Percentiles rank a stretch among this genome's conserved stretches.
phyloP scores from a whole-genome alignment of 2,888 invertebrate species.

The Tenthredo livida region DNA sequence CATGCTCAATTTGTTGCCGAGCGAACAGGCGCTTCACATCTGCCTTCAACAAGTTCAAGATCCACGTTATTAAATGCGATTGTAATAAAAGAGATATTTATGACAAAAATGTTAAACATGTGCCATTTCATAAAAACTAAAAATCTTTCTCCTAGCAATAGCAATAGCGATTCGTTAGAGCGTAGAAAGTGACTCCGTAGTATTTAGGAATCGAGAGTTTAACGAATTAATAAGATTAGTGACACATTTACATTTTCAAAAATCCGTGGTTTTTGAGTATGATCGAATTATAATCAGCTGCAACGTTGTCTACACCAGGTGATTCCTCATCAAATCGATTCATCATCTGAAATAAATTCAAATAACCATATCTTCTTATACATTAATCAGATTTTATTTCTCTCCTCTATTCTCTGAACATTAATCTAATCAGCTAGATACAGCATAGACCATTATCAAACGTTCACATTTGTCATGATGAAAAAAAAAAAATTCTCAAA shows the following conservation, averaged over 20 bases:
- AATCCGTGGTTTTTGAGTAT: no score
- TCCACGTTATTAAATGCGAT: neutral
- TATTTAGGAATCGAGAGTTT: neutral
- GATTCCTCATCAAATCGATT: neutral
- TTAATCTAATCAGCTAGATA: neutral
- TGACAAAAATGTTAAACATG: neutral
- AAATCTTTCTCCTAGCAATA: no score
- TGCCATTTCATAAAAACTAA: no score
- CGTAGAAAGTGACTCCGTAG: neutral
- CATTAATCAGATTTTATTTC: neutral
- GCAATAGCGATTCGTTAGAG: no score
- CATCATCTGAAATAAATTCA: neutral
- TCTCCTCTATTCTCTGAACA: neutral
- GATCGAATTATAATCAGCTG: neutral
- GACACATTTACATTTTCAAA: neutral
- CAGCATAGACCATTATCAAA: neutral
- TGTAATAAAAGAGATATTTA: neutral
- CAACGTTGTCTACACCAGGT: neutral
- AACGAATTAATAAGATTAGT: neutral
- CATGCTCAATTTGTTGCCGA: neutral
- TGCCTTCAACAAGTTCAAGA: neutral
- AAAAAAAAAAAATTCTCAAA: neutral
- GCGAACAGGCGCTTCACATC: neutral
- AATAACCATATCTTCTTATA: neutral
- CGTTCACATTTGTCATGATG: neutral